Evolutionary conservation across 2,113 vertebrate species (phyloP).

Genomic region (Xenus cinereus): DNA sequence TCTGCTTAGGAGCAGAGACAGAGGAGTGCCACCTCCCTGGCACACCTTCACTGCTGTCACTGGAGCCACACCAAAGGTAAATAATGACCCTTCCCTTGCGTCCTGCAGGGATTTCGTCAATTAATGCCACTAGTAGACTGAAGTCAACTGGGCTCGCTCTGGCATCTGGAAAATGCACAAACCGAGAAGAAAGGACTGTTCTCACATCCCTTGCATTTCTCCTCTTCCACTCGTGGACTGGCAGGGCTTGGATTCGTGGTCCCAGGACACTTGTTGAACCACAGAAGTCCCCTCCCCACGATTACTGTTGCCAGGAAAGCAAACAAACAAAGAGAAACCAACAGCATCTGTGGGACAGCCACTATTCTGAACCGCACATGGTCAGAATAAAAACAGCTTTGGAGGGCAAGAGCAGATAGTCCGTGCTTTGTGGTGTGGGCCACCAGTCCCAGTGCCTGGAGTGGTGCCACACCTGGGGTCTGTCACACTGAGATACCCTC

Average conservation of each 20-base stretch:
- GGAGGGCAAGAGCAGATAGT: not conserved
- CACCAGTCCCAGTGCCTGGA: not conserved
- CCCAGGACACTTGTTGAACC: not conserved
- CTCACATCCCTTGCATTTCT: not conserved
- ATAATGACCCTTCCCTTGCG: rapidly evolving
- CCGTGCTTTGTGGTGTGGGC: not conserved
- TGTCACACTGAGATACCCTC: not conserved
- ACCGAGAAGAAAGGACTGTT: not conserved
- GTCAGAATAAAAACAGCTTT: not conserved
- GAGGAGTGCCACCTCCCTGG: not conserved
- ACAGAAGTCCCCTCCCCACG: not conserved
- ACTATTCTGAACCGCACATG: not conserved
- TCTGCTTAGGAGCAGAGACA: not conserved
- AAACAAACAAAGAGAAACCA: not conserved
- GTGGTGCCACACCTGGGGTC: not conserved
- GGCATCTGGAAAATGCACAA: not conserved
- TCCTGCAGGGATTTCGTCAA: not conserved
- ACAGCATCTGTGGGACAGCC: not conserved
- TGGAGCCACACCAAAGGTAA: not conserved
- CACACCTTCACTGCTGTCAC: not conserved
- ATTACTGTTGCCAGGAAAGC: not conserved
- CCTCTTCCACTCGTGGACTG: not conserved
- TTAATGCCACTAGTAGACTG: not conserved
- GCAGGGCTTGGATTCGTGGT: not conserved
- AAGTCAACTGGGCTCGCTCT: not conserved